Conservation (phyloP, 1,140 invertebrate species). For the Homarus americanus region DNA sequence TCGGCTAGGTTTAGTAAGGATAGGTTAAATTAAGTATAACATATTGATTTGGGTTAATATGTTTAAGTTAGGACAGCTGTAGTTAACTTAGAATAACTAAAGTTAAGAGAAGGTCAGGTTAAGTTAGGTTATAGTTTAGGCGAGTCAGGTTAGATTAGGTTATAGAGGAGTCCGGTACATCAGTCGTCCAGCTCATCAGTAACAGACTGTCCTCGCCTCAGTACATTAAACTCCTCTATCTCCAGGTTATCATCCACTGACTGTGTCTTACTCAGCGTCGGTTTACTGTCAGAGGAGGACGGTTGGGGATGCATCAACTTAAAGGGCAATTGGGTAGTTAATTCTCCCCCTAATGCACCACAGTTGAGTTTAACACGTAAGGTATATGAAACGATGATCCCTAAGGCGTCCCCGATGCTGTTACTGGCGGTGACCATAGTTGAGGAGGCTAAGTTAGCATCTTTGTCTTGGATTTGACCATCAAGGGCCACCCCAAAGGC, state of each 20-base stretch:
- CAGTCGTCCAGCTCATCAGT: constrained; percentile 21
- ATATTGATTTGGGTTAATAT: too few relatives aligned
- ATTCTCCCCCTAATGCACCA: constrained; percentile 91
- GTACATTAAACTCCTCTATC: constrained; percentile 25
- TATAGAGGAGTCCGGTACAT: neutral
- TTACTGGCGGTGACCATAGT: constrained; percentile 90
- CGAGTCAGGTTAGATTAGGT: neutral
- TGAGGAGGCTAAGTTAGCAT: constrained; percentile 93
- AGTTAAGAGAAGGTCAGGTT: too few relatives aligned
- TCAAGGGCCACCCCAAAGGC: constrained; percentile 91
- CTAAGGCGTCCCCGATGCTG: constrained; percentile 88
- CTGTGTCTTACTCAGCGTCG: neutral
- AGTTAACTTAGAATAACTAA: too few relatives aligned
- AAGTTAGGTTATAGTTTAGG: too few relatives aligned
- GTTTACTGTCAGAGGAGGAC: neutral
- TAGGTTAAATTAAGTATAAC: too few relatives aligned
- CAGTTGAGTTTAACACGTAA: constrained; percentile 92
- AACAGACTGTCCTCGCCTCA: constrained; percentile 16
- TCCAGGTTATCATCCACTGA: constrained; percentile 31
- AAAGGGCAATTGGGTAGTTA: constrained; percentile 81
- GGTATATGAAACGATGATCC: constrained; percentile 94
- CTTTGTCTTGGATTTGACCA: constrained; percentile 87
- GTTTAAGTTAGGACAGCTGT: too few relatives aligned
- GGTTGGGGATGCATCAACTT: constrained; percentile 54
- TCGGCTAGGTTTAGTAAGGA: too few relatives aligned